phyloP scores from a whole-genome alignment of 2,888 invertebrate species.

The Pimpla rufipes region DNA sequence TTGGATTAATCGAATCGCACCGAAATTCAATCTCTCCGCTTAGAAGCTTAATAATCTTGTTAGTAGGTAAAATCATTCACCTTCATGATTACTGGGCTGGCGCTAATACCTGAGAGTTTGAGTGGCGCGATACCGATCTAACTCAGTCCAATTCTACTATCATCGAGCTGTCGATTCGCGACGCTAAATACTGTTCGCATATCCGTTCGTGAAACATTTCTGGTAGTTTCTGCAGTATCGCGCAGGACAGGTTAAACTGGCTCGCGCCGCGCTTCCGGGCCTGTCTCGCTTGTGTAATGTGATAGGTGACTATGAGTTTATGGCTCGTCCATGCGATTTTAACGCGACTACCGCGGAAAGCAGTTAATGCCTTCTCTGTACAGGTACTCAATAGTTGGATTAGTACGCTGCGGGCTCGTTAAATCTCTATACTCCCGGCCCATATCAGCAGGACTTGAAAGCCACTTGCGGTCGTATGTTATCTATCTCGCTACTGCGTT shows the following conservation, averaged over 20 bases:
- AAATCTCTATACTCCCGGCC: constrained; percentile 1
- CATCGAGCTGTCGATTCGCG: not conserved
- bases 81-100: not conserved
- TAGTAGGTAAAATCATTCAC: not conserved
- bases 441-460: not conserved
- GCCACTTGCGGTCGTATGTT: not conserved
- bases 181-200: not conserved
- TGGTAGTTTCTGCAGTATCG: not conserved
- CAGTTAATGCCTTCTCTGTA: constrained; percentile 4
- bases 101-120: not conserved
- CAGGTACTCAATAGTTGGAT: constrained; percentile 20
- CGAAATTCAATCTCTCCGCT: not conserved
- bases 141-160: not conserved
- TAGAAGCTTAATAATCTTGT: not conserved
- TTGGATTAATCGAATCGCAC: not conserved
- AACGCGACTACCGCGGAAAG: constrained; percentile 11
- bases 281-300: not conserved
- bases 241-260: constrained; percentile 7
- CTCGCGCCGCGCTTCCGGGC: not conserved
- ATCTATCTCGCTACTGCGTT: no score
- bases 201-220: constrained; percentile 8
- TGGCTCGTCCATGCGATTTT: constrained; percentile 35
- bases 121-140: not conserved
- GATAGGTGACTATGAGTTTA: constrained; percentile 26
- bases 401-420: constrained; percentile 19